Evolutionary conservation across 2,113 vertebrate genomes (phyloP).

Genomic region (Etheostoma spectabile): DNA sequence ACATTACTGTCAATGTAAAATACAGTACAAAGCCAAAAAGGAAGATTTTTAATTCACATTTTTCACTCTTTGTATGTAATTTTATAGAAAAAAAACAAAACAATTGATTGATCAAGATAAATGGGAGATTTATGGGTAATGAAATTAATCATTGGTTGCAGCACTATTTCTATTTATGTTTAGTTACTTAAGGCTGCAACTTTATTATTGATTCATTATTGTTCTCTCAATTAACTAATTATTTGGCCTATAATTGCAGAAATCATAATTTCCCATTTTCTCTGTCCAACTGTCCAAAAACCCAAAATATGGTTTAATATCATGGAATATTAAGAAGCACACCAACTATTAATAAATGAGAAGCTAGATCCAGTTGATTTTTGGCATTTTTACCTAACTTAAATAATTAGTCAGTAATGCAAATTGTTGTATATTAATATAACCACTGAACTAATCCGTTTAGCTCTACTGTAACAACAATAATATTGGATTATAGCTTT

Average conservation of each 20-base stretch:
- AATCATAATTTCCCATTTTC: neutral
- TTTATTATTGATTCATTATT: neutral
- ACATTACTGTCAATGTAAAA: neutral
- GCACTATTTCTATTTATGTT: neutral
- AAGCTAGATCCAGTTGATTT: neutral
- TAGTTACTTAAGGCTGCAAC: neutral
- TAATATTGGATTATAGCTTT: neutral
- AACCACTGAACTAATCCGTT: neutral
- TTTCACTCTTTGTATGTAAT: neutral
- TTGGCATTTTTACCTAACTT: neutral
- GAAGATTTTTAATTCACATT: neutral
- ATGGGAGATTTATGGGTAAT: neutral
- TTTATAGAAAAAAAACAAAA: too few relatives aligned
- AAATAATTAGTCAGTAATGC: neutral
- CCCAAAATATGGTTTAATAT: neutral
- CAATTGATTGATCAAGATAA: neutral
- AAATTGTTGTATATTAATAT: neutral
- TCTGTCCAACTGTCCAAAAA: neutral
- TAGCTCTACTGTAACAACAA: constrained; percentile 13
- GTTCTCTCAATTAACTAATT: neutral
- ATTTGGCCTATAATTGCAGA: neutral
- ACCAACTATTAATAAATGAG: neutral
- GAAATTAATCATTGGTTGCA: neutral
- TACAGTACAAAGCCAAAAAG: neutral
- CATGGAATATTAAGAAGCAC: neutral